Evolutionary conservation across 2,888 invertebrate species (phyloP).

Genomic region (Conchocele bisecta): DNA sequence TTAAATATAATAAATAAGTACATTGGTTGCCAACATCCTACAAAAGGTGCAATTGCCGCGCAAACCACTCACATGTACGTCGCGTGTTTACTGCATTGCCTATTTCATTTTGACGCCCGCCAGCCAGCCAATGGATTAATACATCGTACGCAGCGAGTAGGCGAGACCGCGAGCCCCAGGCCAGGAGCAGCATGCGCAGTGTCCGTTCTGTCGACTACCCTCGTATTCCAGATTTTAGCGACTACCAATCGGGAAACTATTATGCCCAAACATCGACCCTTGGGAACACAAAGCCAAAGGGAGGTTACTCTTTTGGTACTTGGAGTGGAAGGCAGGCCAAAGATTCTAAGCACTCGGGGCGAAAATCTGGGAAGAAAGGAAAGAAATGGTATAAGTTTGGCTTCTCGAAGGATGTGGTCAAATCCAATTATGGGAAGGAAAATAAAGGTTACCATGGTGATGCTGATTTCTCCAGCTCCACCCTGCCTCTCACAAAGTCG

Average conservation of each 20-base stretch:
- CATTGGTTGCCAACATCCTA: too few species aligned
- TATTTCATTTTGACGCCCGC: too few species aligned
- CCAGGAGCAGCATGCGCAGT: constrained; percentile 5
- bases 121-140: constrained; percentile 57
- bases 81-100: too few species aligned
- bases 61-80: too few species aligned
- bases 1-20: too few species aligned
- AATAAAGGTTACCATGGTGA: constrained; percentile 28
- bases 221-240: background rate
- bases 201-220: constrained; percentile 18
- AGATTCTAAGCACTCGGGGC: background rate
- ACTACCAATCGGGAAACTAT: background rate
- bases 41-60: too few species aligned
- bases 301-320: constrained; percentile 40
- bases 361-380: constrained; percentile 38
- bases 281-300: constrained; percentile 16
- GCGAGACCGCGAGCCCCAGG: background rate
- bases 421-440: constrained; percentile 41
- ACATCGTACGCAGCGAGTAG: constrained; percentile 24
- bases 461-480: constrained; percentile 30
- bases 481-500: constrained; percentile 28
- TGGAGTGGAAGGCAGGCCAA: constrained; percentile 43
- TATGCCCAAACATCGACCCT: too few species aligned
- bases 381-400: constrained; percentile 55
- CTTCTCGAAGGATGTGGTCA: constrained; percentile 31